These are phyloP conservation scores for Chrysaora quinquecirrha DNA, from an alignment of 30 jellyfish, hydroid and myxozoan species.

Conservation along the genomic window DNA sequence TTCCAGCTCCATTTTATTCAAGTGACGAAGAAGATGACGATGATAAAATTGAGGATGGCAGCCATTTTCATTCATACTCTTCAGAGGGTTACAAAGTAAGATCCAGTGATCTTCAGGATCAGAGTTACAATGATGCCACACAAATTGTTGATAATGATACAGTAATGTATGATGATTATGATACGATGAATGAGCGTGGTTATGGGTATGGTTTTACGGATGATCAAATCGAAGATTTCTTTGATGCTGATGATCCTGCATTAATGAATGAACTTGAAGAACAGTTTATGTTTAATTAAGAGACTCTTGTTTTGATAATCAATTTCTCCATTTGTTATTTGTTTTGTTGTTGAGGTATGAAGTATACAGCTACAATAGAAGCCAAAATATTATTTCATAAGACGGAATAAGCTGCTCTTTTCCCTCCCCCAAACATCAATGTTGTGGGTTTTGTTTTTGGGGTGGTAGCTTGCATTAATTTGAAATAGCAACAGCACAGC, in stretches of 20 bases:
- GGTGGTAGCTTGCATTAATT: too few relatives aligned
- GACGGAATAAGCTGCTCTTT: too few relatives aligned
- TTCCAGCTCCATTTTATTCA: constrained; percentile 50
- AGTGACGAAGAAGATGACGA: constrained; percentile 72
- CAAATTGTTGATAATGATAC: background rate
- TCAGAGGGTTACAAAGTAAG: constrained; percentile 23
- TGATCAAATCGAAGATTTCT: constrained; percentile 34
- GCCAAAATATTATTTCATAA: too few relatives aligned
- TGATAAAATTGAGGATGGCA: constrained; percentile 21
- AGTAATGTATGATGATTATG: background rate
- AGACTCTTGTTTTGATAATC: too few relatives aligned
- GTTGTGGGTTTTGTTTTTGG: too few relatives aligned
- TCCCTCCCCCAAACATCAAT: too few relatives aligned
- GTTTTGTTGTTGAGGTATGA: too few relatives aligned
- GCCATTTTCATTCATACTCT: constrained; percentile 6
- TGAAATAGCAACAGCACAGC: too few relatives aligned
- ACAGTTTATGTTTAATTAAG: constrained; percentile 38
- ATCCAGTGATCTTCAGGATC: constrained; percentile 28
- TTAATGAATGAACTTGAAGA: constrained; percentile 53
- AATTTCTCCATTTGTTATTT: too few relatives aligned
- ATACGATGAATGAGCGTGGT: too few relatives aligned
- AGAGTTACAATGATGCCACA: background rate
- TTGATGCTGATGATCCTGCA: constrained; percentile 74
- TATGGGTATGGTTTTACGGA: background rate
- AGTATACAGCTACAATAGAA: too few relatives aligned